Evolutionary conservation across 1,140 invertebrate species (phyloP).

Genomic region (Scaptodrosophila lebanonensis): DNA sequence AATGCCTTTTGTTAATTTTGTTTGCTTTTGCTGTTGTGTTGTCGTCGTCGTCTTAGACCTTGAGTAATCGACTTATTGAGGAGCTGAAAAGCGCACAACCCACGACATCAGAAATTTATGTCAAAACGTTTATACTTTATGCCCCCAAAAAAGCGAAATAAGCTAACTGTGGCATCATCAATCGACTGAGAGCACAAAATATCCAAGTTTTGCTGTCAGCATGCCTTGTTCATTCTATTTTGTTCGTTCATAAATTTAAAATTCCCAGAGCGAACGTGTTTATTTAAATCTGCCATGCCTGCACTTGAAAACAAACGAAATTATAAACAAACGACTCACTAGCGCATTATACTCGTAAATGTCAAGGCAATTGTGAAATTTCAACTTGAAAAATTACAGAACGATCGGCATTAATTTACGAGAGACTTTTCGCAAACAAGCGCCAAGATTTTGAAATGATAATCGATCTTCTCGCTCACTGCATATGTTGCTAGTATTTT

Average conservation of each 20-base stretch:
- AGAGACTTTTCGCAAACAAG: too few species aligned
- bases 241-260: slow-evolving; percentile 21
- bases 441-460: too few species aligned
- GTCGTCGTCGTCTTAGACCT: slow-evolving; percentile 53
- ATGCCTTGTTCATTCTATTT: too few species aligned
- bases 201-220: slow-evolving; percentile 16
- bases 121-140: slow-evolving; percentile 3
- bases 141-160: not conserved
- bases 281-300: too few species aligned
- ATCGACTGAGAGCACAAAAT: slow-evolving; percentile 1
- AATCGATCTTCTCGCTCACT: too few species aligned
- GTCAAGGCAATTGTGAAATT: slow-evolving; percentile 30
- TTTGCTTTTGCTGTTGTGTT: slow-evolving; percentile 27
- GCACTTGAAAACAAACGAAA: too few species aligned
- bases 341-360: slow-evolving; percentile 26
- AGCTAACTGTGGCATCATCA: not conserved
- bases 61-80: slow-evolving; percentile 57
- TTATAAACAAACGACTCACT: slow-evolving; percentile 9
- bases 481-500: too few species aligned
- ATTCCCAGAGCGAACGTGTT: slow-evolving; percentile 18
- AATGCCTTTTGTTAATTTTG: slow-evolving; percentile 47
- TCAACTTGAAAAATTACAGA: too few species aligned
- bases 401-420: too few species aligned
- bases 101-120: slow-evolving; percentile 16
- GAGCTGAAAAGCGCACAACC: slow-evolving; percentile 27